Percentiles rank a stretch among this genome's conserved stretches.
Evolutionary conservation across 2,888 invertebrate species (phyloP).

Genomic region (Stenolophus ochropezus): DNA sequence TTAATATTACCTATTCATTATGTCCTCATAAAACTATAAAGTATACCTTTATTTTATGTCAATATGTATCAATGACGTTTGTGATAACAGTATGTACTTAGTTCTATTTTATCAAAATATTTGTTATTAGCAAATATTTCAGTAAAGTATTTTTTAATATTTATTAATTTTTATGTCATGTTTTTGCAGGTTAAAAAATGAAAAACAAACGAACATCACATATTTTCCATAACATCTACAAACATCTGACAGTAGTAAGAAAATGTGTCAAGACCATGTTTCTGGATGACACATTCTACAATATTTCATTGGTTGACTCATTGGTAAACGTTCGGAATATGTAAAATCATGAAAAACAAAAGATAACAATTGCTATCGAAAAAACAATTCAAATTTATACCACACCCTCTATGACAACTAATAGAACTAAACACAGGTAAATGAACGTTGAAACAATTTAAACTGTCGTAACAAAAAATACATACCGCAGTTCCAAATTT

Average conservation of each 20-base stretch:
- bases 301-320: conserved; percentile 42
- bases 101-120: neutral
- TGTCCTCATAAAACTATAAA: neutral
- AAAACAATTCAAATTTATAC: conserved; percentile 36
- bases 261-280: conserved; percentile 14
- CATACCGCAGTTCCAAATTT: conserved; percentile 92
- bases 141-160: neutral
- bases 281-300: conserved; percentile 27
- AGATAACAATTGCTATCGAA: conserved; percentile 32
- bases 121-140: conserved; percentile 1
- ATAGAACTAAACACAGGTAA: conserved; percentile 40
- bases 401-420: conserved; percentile 47
- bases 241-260: neutral
- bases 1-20: conserved; percentile 12
- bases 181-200: conserved; percentile 9
- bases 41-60: conserved; percentile 6
- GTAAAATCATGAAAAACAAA: conserved; percentile 29
- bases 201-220: conserved; percentile 22
- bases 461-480: conserved; percentile 48
- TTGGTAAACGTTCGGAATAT: conserved; percentile 33
- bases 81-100: conserved; percentile 10
- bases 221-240: neutral
- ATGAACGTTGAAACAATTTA: conserved; percentile 49
- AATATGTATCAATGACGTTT: neutral
- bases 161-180: no score